Evolutionary conservation across 2,888 invertebrate species (phyloP).

Genomic region (Heteromurus nitidus): DNA sequence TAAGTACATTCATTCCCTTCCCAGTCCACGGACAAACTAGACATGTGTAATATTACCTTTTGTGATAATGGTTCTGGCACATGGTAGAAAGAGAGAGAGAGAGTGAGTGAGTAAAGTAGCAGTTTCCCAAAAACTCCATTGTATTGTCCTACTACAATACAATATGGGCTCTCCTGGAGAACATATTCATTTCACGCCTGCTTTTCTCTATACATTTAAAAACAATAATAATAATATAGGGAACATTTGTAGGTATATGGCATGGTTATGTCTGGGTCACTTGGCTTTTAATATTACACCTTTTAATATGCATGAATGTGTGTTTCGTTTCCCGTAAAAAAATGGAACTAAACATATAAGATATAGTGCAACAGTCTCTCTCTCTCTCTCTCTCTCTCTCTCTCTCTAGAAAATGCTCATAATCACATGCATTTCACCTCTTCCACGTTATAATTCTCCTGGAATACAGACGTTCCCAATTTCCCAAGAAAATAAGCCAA

Average conservation of each 20-base stretch:
- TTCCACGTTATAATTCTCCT: background rate
- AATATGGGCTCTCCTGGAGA: too few species aligned
- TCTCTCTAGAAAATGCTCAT: background rate
- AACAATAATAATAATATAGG: background rate
- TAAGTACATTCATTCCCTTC: slow-evolving; percentile 14
- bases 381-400: background rate
- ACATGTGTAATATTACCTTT: background rate
- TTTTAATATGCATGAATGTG: too few species aligned
- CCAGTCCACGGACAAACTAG: background rate
- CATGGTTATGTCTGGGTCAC: slow-evolving; percentile 22
- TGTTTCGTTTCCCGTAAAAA: background rate
- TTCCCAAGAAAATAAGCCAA: background rate
- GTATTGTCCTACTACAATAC: slow-evolving; percentile 8
- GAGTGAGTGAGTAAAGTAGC: too few species aligned
- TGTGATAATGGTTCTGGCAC: background rate
- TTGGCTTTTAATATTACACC: slow-evolving; percentile 34
- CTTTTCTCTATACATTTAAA: background rate
- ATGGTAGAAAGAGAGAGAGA: too few species aligned
- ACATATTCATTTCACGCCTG: background rate
- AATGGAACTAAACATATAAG: too few species aligned
- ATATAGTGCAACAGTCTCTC: background rate
- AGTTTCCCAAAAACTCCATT: too few species aligned
- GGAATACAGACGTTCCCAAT: background rate
- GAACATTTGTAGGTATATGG: background rate
- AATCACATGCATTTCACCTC: background rate